Evolutionary conservation across 2,797 vertebrate species (phyloP), one percentile per base, ranked within the genome.

Genomic region (Gymnoscopelus braueri): DNA sequence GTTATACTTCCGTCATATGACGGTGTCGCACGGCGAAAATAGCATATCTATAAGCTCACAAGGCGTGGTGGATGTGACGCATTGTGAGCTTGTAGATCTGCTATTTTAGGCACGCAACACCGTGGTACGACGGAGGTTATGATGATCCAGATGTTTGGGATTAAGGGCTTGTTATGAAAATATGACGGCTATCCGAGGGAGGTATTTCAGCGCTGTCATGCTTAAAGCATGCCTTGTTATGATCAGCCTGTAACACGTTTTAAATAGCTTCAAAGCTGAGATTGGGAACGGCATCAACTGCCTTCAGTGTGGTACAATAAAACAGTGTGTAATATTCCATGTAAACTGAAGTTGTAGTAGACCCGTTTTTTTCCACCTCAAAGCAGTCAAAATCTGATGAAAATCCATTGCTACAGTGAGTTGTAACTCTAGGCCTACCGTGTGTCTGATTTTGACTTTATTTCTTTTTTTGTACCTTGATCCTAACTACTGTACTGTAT

Each of bases 131-230:
- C 35, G 7, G 5, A 74, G 75, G 79, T 78, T 81, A 77, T 71
- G 71, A 60, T 71, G 73, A 60, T 78, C 83, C 87, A 92, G 89
- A 89, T 87, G 84, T 85, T 85, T 67, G 60, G 75, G 83, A 89
- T 90, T 88, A 82, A 81, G 78, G 75, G 75, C 74, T 80, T 84
- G 68, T 83, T 86, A 82, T 86, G 75, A 86, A 87, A 88, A 87
- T 85, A 85, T 69, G 84, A 80, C 79, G 77, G 82, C 81, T 67
- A 63, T 55, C 75, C 70, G 82, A 56, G 77, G 80, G 59, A 71
- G 80, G 81, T 81, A 84, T 90, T 39, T 89, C 62, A 10, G 69
- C 62, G 53, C 75, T 63, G 83, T 86, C 87, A 85, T 84, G 75
- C 79, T 77, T 65, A 66, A 69, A 74, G 84, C 76, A 88, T 85